phyloP scores from a whole-genome alignment of 2,797 vertebrate genomes.

The Falco concolor region DNA sequence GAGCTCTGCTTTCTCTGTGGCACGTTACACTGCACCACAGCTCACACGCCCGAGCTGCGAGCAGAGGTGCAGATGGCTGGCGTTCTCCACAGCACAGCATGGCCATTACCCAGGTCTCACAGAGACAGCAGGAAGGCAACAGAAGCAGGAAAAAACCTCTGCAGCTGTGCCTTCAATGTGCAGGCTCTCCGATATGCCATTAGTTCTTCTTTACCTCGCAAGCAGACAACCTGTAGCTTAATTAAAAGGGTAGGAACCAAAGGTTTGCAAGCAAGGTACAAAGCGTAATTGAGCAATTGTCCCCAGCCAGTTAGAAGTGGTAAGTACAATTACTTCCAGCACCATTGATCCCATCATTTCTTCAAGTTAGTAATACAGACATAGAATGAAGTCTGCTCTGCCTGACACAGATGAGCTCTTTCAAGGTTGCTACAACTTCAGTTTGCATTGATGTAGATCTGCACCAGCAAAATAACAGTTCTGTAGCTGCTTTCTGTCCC shows the following conservation, averaged over 20 bases:
- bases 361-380: neutral
- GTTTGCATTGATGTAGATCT: neutral
- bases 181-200: neutral
- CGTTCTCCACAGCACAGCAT: neutral
- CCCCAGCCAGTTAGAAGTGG: neutral
- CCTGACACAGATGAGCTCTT: accelerated
- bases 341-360: neutral
- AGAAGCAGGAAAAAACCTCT: neutral
- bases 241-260: neutral
- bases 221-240: neutral
- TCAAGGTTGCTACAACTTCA: neutral
- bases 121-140: neutral
- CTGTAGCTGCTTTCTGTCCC: neutral
- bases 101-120: neutral
- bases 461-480: neutral
- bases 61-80: neutral
- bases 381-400: neutral
- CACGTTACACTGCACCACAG: neutral
- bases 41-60: accelerated
- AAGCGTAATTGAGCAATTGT: neutral
- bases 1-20: neutral
- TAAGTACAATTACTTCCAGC: neutral
- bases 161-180: neutral
- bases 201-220: neutral
- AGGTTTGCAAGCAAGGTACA: neutral